phyloP scores from a whole-genome alignment of 2,113 vertebrate genomes.

The Varanus salvator region DNA sequence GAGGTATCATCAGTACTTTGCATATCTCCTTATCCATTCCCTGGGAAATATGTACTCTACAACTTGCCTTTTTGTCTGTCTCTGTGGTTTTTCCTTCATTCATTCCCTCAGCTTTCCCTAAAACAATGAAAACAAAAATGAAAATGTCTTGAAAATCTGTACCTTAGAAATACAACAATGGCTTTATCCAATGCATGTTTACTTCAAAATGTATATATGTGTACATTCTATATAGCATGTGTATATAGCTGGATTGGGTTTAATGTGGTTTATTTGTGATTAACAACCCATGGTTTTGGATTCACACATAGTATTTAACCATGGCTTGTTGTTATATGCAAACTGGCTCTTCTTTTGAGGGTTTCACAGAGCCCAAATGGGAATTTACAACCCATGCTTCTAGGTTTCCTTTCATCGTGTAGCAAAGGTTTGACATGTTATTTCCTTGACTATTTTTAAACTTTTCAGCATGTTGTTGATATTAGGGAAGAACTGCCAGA shows the following conservation, averaged over 20 bases:
- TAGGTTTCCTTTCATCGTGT: not conserved
- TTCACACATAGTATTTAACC: too few species aligned
- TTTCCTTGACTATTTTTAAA: slow-evolving; percentile 39
- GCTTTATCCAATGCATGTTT: not conserved
- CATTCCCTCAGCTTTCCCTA: not conserved
- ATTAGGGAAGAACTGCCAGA: slow-evolving; percentile 96
- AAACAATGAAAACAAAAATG: not conserved
- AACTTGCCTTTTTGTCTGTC: not conserved
- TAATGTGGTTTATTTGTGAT: too few species aligned
- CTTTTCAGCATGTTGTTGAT: slow-evolving; percentile 89
- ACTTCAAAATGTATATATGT: too few species aligned
- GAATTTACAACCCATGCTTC: not conserved
- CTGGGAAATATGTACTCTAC: too few species aligned
- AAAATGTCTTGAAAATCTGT: not conserved
- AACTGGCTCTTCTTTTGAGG: slow-evolving; percentile 38
- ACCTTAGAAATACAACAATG: not conserved
- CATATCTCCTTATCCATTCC: not conserved
- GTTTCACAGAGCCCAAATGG: not conserved
- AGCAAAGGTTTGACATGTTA: slow-evolving; percentile 7
- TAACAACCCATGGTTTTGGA: too few species aligned
- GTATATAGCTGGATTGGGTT: too few species aligned
- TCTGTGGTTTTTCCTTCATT: not conserved
- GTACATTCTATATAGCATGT: too few species aligned
- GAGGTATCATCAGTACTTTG: not conserved
- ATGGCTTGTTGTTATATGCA: too few species aligned